These are phyloP conservation scores for Brachirus orientalis DNA, from an alignment of 2,113 vertebrate genomes.

Conservation along the genomic window DNA sequence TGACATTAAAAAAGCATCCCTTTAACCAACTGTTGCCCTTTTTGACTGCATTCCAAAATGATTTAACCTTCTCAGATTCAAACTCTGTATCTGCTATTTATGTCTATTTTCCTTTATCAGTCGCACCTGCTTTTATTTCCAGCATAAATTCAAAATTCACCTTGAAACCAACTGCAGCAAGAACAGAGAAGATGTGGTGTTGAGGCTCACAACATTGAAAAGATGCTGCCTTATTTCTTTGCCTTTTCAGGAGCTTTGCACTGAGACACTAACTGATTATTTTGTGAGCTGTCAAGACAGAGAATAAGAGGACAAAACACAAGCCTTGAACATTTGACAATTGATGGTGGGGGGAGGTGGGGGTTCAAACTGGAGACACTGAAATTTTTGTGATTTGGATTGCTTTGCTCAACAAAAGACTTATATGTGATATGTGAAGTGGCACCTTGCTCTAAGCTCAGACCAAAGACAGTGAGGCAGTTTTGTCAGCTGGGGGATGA, in stretches of 20 bases:
- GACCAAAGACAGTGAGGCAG: neutral
- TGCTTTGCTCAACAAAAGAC: slow-evolving; percentile 40
- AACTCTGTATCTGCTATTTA: neutral
- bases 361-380: neutral
- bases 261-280: slow-evolving; percentile 35
- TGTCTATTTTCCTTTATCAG: slow-evolving; percentile 1
- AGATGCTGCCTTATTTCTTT: neutral
- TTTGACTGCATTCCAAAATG: neutral
- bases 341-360: slow-evolving; percentile 7
- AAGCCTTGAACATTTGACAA: slow-evolving; percentile 28
- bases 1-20: too few relatives aligned
- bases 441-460: slow-evolving; percentile 20
- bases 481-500: slow-evolving; percentile 37
- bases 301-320: slow-evolving; percentile 29
- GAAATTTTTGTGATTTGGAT: slow-evolving; percentile 37
- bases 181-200: neutral
- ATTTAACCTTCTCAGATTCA: neutral
- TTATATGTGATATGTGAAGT: slow-evolving; percentile 39
- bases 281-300: slow-evolving; percentile 25
- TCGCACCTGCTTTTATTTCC: slow-evolving; percentile 16
- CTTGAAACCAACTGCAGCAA: slow-evolving; percentile 14
- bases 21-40: neutral
- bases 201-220: neutral
- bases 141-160: slow-evolving; percentile 12
- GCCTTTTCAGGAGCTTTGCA: slow-evolving; percentile 10